Evolutionary conservation across 2,113 vertebrate species (phyloP).

Genomic region (Macrotis lagotis): DNA sequence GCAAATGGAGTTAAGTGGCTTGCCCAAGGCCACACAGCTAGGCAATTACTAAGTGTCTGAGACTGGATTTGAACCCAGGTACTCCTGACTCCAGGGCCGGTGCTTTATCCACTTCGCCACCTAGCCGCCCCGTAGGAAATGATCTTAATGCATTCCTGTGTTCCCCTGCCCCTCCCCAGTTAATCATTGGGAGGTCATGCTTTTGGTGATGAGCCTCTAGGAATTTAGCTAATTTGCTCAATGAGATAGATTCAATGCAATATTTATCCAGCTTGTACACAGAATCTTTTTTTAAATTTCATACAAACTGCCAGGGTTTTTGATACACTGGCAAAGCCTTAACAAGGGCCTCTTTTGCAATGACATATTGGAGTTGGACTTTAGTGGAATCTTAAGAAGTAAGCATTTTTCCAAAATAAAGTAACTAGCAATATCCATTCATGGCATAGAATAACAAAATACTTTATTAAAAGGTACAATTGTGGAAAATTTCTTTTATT

Average conservation of each 20-base stretch:
- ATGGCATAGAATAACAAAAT: not conserved
- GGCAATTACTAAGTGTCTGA: too few relatives aligned
- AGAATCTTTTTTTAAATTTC: not conserved
- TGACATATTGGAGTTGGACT: not conserved
- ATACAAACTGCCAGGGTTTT: not conserved
- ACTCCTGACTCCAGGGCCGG: too few relatives aligned
- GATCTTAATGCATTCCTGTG: not conserved
- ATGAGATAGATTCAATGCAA: not conserved
- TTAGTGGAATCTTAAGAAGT: slow-evolving; percentile 73
- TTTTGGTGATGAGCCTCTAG: not conserved
- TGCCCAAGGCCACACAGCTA: too few relatives aligned
- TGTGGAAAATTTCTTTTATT: too few relatives aligned
- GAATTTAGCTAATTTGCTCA: not conserved
- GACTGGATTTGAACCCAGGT: too few relatives aligned
- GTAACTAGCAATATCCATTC: not conserved
- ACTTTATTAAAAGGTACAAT: not conserved
- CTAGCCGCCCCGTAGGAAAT: too few relatives aligned
- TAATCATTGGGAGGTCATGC: not conserved
- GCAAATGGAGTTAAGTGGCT: too few relatives aligned
- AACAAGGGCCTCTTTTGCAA: not conserved
- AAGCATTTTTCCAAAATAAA: not conserved
- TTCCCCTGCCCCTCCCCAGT: not conserved
- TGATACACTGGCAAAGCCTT: not conserved
- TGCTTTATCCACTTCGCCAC: too few relatives aligned
- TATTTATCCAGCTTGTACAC: not conserved